Conservation (phyloP, 2,888 invertebrate genomes). For the Dolichomitus sp. region DNA sequence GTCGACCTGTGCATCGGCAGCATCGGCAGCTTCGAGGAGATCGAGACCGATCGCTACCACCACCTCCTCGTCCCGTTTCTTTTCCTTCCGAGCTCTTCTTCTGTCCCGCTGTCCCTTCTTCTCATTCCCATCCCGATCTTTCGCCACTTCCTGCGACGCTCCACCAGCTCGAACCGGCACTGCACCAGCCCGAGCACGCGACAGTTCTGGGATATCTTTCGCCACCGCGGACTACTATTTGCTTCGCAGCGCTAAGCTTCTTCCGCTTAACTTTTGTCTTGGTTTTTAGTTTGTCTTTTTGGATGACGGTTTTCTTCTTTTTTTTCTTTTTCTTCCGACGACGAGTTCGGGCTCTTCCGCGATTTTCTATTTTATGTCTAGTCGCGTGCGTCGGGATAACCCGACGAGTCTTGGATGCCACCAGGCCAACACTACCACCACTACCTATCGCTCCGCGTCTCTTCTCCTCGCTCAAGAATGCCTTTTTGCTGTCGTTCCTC, state of each 20-base stretch:
- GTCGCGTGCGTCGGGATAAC: not conserved
- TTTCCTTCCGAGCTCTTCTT: conserved; percentile 35
- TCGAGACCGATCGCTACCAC: conserved; percentile 38
- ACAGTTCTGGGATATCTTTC: conserved; percentile 74
- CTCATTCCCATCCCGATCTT: conserved; percentile 49
- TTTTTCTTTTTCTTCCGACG: conserved; percentile 12
- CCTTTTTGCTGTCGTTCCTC: conserved; percentile 20
- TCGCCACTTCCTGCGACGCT: not conserved
- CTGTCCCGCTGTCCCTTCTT: conserved; percentile 19
- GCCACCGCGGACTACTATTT: conserved; percentile 10
- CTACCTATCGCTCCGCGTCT: not conserved
- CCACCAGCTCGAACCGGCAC: not conserved
- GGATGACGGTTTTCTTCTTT: not conserved
- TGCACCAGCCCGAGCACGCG: conserved; percentile 74
- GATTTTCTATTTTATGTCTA: conserved; percentile 47
- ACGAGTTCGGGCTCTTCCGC: not conserved
- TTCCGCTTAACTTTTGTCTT: not conserved
- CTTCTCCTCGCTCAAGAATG: conserved; percentile 11
- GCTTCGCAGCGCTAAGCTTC: not conserved
- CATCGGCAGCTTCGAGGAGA: conserved; percentile 26
- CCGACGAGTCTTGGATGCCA: conserved; percentile 3
- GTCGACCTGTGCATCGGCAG: conserved; percentile 23
- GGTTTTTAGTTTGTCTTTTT: not conserved
- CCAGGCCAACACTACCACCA: not conserved
- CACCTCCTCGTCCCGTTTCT: conserved; percentile 35